phyloP scores from a whole-genome alignment of 2,797 vertebrate genomes.

The Poeciliopsis paucimaculata region DNA sequence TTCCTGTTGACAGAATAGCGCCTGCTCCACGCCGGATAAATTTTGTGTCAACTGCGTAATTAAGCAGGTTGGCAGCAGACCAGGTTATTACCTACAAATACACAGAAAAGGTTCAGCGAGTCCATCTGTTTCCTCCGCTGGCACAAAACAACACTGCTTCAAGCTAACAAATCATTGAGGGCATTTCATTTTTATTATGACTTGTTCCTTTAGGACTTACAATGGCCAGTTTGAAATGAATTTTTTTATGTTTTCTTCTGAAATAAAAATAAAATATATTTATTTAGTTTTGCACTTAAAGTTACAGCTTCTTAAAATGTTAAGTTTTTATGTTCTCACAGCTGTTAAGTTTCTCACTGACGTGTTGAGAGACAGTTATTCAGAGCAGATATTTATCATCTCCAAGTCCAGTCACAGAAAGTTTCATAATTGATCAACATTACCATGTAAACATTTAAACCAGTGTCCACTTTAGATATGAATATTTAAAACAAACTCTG shows the following conservation, averaged over 20 bases:
- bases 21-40: conserved; percentile 30
- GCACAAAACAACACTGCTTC: conserved; percentile 21
- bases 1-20: conserved; percentile 64
- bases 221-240: not conserved
- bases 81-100: conserved; percentile 37
- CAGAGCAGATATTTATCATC: not conserved
- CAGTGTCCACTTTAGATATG: not conserved
- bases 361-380: not conserved
- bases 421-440: not conserved
- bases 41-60: conserved; percentile 50
- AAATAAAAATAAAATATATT: not conserved
- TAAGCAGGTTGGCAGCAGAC: conserved; percentile 49
- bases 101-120: conserved; percentile 28
- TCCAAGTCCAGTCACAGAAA: not conserved
- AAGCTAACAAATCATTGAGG: conserved; percentile 27
- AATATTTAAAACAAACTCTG: not conserved
- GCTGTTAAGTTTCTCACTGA: not conserved
- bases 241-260: not conserved
- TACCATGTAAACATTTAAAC: not conserved
- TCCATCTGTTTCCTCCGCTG: conserved; percentile 25
- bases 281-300: not conserved
- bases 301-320: not conserved
- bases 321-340: not conserved
- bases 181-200: conserved; percentile 34
- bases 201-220: not conserved